Percentiles rank a stretch among this genome's conserved stretches.
phyloP scores from a whole-genome alignment of 2,888 invertebrate species.

The Eilema caniola region DNA sequence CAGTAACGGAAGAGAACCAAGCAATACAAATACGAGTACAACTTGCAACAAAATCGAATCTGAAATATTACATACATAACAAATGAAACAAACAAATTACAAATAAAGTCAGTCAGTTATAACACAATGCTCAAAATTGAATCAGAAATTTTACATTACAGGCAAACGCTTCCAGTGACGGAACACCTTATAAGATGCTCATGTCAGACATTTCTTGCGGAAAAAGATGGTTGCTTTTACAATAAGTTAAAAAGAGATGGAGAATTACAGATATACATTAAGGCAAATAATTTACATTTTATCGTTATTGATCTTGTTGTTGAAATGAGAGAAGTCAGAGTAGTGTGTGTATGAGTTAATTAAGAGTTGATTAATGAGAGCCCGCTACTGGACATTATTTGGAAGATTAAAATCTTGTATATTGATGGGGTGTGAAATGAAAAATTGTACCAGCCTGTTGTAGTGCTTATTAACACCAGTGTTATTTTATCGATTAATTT shows the following conservation, averaged over 20 bases:
- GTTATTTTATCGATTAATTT: slow-evolving; percentile 12
- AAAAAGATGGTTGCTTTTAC: slow-evolving; percentile 7
- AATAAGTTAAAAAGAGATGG: slow-evolving; percentile 51
- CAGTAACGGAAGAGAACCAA: too few species aligned
- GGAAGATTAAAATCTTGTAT: slow-evolving; percentile 58
- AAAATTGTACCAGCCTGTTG: slow-evolving; percentile 16
- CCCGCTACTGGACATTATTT: slow-evolving; percentile 70
- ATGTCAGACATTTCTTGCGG: not conserved
- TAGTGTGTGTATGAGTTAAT: slow-evolving; percentile 73
- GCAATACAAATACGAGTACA: too few species aligned
- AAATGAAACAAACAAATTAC: too few species aligned
- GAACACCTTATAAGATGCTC: not conserved
- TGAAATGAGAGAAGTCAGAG: slow-evolving; percentile 78
- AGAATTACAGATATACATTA: slow-evolving; percentile 57
- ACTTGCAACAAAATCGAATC: too few species aligned
- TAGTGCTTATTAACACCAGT: slow-evolving; percentile 13
- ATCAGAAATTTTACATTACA: too few species aligned
- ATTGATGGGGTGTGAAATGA: slow-evolving; percentile 39
- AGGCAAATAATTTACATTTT: slow-evolving; percentile 71
- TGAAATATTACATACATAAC: too few species aligned
- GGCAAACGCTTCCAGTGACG: too few species aligned
- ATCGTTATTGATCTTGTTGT: slow-evolving; percentile 74
- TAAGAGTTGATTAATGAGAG: slow-evolving; percentile 77
- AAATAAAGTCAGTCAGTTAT: too few species aligned
- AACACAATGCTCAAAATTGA: too few species aligned